Base-by-base conservation (phyloP, 2,888 invertebrate species). In the Dioctria rufipes region DNA sequence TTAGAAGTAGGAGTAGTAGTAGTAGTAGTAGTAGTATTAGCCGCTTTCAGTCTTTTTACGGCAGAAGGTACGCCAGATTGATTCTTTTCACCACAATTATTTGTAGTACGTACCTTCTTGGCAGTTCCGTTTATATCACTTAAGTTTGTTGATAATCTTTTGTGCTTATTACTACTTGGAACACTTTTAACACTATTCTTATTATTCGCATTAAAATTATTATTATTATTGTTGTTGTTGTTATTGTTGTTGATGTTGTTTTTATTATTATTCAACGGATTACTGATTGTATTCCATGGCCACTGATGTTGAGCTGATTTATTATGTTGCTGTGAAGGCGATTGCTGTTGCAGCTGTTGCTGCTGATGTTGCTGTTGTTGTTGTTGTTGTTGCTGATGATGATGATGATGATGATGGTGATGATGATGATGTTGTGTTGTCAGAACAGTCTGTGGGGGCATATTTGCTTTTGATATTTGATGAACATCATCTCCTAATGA, bases 401-500 rank as follows among this genome's bases (percentile, higher is more conserved):
- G 25, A 25, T 25, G 25, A 25, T 25, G 25, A 25, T 25, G 25
- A 25, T 25, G 25, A 25, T 25, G 25, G 25, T 25, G 25, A 43
- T 43, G 42, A 5, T 75, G 65, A 42, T 66, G 69, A 77, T 73
- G 13, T 79, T 80, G 75, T 60, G 87, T 79, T 46, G 79, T 37
- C 46, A 69, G 42, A 43, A 82, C 69, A 51, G 85, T 85, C 77
- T 85, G 85, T 80, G 86, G 84, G 63, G 83, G 85, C 85, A 87
- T 87, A 86, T 66, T 85, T 75, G 65, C 25, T 75, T 75, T 66
- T 75, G 63, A 39, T 46, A 8, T 5, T 40, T 82, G 84, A 84
- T 80, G 85, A 42, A 85, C 92, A 84, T 92, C 92, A 87, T 91
- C 90, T 86, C 91, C 90, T 89, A 92, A 89, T 88, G 90, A 88